Percentiles rank a stretch among this genome's conserved stretches.
phyloP scores from a whole-genome alignment of 2,888 invertebrate genomes.

The Melinopterus prodromus region DNA sequence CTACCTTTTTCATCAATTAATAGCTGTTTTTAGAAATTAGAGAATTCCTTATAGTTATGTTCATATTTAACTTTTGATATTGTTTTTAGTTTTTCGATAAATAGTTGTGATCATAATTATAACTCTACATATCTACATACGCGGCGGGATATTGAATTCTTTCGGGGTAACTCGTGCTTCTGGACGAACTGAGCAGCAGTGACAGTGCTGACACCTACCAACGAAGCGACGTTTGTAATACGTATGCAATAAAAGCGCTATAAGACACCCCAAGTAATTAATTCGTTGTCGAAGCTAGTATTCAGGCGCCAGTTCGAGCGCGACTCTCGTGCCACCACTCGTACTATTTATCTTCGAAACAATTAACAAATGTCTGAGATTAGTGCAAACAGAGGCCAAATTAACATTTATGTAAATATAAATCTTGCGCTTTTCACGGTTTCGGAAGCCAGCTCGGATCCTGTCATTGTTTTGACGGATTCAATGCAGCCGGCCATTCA shows the following conservation, averaged over 20 bases:
- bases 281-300: not conserved
- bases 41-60: no score
- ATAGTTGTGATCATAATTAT: no score
- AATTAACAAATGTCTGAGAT: conserved; percentile 39
- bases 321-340: not conserved
- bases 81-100: no score
- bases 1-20: no score
- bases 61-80: no score
- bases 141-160: no score
- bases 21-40: no score
- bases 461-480: conserved; percentile 45
- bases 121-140: no score
- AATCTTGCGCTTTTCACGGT: conserved; percentile 36
- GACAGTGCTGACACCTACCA: not conserved
- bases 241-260: not conserved
- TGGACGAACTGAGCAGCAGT: no score
- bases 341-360: conserved; percentile 34
- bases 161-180: no score
- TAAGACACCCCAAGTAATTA: not conserved
- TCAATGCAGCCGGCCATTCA: conserved; percentile 40
- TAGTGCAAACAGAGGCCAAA: conserved; percentile 36
- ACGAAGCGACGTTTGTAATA: not conserved
- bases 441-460: conserved; percentile 17
- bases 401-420: conserved; percentile 47
- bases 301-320: not conserved